phyloP scores from a whole-genome alignment of 2,888 invertebrate genomes.

The Mythimna vitellina region DNA sequence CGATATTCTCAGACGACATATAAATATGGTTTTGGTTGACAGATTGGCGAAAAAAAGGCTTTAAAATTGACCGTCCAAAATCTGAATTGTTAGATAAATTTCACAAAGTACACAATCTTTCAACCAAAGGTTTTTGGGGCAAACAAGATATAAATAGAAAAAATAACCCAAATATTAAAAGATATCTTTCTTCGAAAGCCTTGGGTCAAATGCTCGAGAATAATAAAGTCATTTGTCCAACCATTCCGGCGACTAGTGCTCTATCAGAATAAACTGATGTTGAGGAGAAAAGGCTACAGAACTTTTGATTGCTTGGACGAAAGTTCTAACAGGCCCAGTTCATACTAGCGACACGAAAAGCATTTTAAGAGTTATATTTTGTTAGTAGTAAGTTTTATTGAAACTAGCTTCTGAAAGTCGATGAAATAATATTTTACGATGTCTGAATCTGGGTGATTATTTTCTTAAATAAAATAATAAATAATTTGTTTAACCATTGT shows the following conservation, averaged over 20 bases:
- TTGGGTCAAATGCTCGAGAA: constrained; percentile 39
- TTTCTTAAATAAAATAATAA: no score
- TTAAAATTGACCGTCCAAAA: not conserved
- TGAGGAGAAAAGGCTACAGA: constrained; percentile 38
- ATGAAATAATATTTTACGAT: constrained; percentile 15
- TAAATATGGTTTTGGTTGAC: not conserved
- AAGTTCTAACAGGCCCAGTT: constrained; percentile 52
- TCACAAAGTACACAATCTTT: not conserved
- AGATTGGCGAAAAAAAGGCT: not conserved
- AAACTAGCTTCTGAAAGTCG: constrained; percentile 20
- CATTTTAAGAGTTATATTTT: constrained; percentile 38
- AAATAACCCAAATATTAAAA: constrained; percentile 1
- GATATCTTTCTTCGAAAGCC: constrained; percentile 26
- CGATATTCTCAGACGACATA: no score
- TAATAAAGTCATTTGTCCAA: constrained; percentile 58
- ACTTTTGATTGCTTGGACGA: constrained; percentile 63
- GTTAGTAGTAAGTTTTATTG: constrained; percentile 18
- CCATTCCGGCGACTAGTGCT: constrained; percentile 31
- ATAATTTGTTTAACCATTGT: not conserved
- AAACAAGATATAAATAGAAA: not conserved
- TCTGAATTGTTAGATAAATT: not conserved
- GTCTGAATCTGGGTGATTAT: not conserved
- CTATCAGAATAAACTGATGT: constrained; percentile 54
- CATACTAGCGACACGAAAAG: constrained; percentile 31
- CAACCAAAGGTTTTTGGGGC: not conserved